Evolutionary conservation across 2,888 invertebrate genomes (phyloP).

Genomic region (Drosophila hamatofila): DNA sequence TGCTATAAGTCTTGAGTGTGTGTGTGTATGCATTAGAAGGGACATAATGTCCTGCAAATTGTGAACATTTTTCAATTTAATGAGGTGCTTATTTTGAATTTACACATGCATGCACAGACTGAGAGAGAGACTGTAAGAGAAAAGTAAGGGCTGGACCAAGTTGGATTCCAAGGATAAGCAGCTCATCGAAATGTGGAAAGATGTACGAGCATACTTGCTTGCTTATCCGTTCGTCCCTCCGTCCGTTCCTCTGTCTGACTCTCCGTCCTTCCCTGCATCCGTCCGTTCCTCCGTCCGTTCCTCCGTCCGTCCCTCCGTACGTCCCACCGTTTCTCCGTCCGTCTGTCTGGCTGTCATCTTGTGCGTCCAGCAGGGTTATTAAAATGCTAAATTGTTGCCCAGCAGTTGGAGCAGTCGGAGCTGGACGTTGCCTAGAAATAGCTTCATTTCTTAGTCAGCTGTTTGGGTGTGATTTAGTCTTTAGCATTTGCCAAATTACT

Average conservation of each 20-base stretch:
- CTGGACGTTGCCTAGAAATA: constrained; percentile 45
- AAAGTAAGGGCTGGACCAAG: constrained; percentile 6
- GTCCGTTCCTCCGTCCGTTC: not conserved
- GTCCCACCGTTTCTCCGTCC: constrained; percentile 16
- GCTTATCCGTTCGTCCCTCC: not conserved
- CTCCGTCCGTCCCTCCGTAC: constrained; percentile 16
- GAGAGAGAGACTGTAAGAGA: not conserved
- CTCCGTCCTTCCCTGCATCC: too few species aligned
- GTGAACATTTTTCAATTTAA: constrained; percentile 82
- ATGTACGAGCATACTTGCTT: constrained; percentile 3
- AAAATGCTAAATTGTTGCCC: constrained; percentile 74
- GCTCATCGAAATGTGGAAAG: constrained; percentile 41
- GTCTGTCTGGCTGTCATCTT: constrained; percentile 6
- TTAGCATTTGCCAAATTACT: constrained; percentile 51
- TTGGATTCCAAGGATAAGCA: constrained; percentile 28
- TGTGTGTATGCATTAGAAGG: constrained; percentile 46
- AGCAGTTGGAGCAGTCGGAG: not conserved
- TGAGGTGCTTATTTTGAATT: constrained; percentile 82
- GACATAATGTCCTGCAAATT: constrained; percentile 78
- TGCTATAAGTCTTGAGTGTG: not conserved
- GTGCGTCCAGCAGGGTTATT: constrained; percentile 58
- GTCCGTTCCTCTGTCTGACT: too few species aligned
- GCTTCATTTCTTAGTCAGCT: constrained; percentile 53
- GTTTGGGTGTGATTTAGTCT: constrained; percentile 34
- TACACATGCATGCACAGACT: constrained; percentile 66